Conservation (phyloP, 2,888 invertebrate genomes). For the Hydrotaea diabolus region DNA sequence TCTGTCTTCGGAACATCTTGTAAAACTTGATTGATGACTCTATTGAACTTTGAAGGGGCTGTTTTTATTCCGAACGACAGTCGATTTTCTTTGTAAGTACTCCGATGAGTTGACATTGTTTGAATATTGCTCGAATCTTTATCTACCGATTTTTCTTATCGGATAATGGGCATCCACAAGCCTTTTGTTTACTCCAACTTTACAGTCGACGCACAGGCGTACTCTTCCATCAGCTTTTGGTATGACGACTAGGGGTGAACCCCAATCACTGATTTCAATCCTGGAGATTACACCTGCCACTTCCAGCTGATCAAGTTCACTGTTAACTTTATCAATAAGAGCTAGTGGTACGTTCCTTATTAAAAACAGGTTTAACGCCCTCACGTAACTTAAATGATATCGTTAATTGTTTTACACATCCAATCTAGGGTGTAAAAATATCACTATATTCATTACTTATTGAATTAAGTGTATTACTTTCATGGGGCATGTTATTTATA, state of each 20-base stretch:
- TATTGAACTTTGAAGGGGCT: conserved; percentile 34
- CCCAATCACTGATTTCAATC: conserved; percentile 37
- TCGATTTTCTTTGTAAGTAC: conserved; percentile 41
- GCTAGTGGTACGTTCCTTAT: conserved; percentile 39
- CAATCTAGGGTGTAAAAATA: no score
- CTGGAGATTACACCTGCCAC: conserved; percentile 28
- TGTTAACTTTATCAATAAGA: conserved; percentile 21
- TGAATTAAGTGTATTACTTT: no score
- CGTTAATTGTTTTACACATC: no score
- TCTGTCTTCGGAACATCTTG: conserved; percentile 52
- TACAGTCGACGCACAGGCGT: no score
- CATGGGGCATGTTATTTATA: no score
- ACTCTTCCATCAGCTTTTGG: no score
- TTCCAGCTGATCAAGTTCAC: conserved; percentile 13
- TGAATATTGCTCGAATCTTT: not conserved
- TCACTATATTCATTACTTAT: no score
- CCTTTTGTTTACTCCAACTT: no score
- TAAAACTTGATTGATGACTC: conserved; percentile 59
- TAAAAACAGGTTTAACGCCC: no score
- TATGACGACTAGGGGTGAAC: conserved; percentile 34
- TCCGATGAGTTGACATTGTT: conserved; percentile 36
- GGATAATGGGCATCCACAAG: no score
- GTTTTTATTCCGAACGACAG: conserved; percentile 22
- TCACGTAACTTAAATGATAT: no score
- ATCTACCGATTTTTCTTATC: no score